These are phyloP conservation scores for Chironomus tentans DNA, from an alignment of 2,888 invertebrate genomes.

Conservation along the genomic window DNA sequence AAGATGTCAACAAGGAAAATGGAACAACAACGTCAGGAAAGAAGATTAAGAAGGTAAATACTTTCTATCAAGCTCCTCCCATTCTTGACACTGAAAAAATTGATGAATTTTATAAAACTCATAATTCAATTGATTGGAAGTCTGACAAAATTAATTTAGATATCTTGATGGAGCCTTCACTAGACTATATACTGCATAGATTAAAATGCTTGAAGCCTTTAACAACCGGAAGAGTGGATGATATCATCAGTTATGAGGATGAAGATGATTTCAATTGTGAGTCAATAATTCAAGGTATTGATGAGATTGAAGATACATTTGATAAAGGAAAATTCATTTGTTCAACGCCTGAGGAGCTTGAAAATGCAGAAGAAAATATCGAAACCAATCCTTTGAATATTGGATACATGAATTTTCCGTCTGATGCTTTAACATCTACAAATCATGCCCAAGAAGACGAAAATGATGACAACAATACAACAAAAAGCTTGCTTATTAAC, in stretches of 20 bases:
- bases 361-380: background rate
- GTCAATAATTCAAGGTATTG: no score
- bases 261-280: no score
- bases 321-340: background rate
- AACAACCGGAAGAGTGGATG: background rate
- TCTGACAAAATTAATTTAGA: background rate
- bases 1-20: background rate
- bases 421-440: background rate
- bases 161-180: background rate
- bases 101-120: background rate
- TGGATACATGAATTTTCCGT: background rate
- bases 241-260: background rate
- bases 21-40: background rate
- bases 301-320: background rate
- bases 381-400: background rate
- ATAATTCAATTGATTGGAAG: background rate
- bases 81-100: background rate
- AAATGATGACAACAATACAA: background rate
- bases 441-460: background rate
- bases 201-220: no score
- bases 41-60: background rate
- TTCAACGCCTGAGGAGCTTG: background rate
- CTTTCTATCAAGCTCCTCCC: background rate
- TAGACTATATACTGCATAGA: background rate
- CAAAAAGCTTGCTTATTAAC: background rate